Conservation (phyloP, 2,888 invertebrate genomes). For the Camponotus fellah region DNA sequence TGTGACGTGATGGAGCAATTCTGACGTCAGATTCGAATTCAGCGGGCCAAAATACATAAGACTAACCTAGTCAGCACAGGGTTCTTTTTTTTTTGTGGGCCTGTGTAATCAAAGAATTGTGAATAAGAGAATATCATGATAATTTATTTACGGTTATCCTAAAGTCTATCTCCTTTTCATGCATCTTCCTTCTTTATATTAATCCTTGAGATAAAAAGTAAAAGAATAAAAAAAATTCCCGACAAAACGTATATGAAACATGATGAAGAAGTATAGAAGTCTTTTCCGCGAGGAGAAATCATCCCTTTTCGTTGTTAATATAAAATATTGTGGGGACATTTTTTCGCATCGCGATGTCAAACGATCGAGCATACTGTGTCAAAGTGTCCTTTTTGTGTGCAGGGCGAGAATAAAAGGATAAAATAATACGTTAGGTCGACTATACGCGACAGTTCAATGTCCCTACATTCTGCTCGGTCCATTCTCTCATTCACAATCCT, state of each 20-base stretch:
- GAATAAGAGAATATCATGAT: not conserved
- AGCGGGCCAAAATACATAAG: no score
- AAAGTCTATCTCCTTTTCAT: not conserved
- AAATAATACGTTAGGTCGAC: conserved; percentile 80
- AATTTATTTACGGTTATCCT: not conserved
- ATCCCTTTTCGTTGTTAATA: conserved; percentile 35
- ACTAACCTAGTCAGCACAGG: no score
- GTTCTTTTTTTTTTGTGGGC: no score
- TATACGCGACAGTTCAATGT: conserved; percentile 78
- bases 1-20: no score
- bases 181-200: not conserved
- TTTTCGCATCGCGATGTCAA: conserved; percentile 45
- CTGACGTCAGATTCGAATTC: no score
- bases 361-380: conserved; percentile 41
- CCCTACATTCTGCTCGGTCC: conserved; percentile 44
- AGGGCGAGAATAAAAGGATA: conserved; percentile 71
- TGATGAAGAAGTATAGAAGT: not conserved
- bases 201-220: not conserved
- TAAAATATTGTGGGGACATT: conserved; percentile 44
- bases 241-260: conserved; percentile 1
- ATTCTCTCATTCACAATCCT: conserved; percentile 10
- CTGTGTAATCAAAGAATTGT: not conserved
- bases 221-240: not conserved
- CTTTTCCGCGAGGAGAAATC: conserved; percentile 14
- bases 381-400: conserved; percentile 54